A percentile compares a stretch with the other conserved stretches of the same genome.
Evolutionary conservation across 2,888 invertebrate species (phyloP).

Genomic region (Drosophila seclusa): DNA sequence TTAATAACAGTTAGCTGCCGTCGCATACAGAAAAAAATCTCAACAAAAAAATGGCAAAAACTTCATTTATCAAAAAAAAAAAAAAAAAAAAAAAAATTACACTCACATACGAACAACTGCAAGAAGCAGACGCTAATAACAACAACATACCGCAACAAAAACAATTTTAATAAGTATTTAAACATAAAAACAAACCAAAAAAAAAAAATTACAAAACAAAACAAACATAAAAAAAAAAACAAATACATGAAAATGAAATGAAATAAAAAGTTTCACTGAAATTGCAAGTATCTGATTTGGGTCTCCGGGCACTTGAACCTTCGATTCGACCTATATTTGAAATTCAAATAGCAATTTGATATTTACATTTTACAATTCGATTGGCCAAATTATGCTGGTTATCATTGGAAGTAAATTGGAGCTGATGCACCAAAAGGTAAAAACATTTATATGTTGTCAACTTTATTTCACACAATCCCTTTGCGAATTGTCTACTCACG

Average conservation of each 20-base stretch:
- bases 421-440: conserved; percentile 4
- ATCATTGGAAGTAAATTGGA: conserved; percentile 32
- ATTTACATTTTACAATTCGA: background rate
- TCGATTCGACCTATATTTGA: conserved; percentile 24
- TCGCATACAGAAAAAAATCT: conserved; percentile 63
- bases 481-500: conserved; percentile 57
- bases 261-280: conserved; percentile 81
- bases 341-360: conserved; percentile 26
- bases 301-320: conserved; percentile 18
- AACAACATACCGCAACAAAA: conserved; percentile 58
- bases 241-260: conserved; percentile 75
- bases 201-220: conserved; percentile 31
- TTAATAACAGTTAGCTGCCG: conserved; percentile 75
- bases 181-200: conserved; percentile 72
- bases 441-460: conserved; percentile 8
- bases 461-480: conserved; percentile 25
- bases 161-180: conserved; percentile 77
- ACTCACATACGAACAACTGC: conserved; percentile 66
- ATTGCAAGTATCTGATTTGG: conserved; percentile 18
- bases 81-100: conserved; percentile 58
- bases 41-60: conserved; percentile 78
- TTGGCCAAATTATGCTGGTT: background rate
- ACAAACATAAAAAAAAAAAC: conserved; percentile 47
- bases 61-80: conserved; percentile 59
- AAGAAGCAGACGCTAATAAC: conserved; percentile 63